phyloP scores from a whole-genome alignment of 2,888 invertebrate species.

The Tinea pellionella region DNA sequence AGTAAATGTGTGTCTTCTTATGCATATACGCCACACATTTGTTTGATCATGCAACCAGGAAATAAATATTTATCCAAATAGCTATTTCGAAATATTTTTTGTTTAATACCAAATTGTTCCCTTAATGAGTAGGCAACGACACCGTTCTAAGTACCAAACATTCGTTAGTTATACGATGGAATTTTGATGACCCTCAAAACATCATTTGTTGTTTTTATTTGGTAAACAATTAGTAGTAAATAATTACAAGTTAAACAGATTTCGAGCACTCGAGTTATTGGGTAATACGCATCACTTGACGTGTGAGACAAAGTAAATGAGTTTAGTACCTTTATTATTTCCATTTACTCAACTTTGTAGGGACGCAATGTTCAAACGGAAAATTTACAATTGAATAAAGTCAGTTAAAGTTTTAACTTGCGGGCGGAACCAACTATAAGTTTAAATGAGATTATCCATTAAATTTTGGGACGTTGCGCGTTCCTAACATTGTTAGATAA shows the following conservation, averaged over 20 bases:
- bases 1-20: too few species aligned
- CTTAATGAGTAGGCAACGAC: too few species aligned
- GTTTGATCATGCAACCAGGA: neutral
- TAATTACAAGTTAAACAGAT: neutral
- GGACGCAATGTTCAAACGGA: too few species aligned
- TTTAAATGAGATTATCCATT: neutral
- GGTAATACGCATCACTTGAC: too few species aligned
- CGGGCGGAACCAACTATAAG: neutral
- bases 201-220: neutral
- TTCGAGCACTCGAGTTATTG: neutral
- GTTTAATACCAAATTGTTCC: neutral
- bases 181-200: neutral
- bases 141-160: neutral
- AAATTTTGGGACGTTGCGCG: neutral
- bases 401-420: too few species aligned
- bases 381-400: too few species aligned
- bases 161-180: neutral
- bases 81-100: neutral
- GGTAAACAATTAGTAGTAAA: neutral
- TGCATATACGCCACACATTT: neutral
- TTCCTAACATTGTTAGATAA: neutral
- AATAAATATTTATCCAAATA: neutral
- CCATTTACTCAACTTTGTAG: too few species aligned
- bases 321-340: too few species aligned
- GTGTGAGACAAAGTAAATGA: too few species aligned